Evolutionary conservation across 37 sponge, comb jelly and placozoan species (phyloP), one percentile per base, ranked within the genome.

Genomic region (Mnemiopsis leidyi): DNA sequence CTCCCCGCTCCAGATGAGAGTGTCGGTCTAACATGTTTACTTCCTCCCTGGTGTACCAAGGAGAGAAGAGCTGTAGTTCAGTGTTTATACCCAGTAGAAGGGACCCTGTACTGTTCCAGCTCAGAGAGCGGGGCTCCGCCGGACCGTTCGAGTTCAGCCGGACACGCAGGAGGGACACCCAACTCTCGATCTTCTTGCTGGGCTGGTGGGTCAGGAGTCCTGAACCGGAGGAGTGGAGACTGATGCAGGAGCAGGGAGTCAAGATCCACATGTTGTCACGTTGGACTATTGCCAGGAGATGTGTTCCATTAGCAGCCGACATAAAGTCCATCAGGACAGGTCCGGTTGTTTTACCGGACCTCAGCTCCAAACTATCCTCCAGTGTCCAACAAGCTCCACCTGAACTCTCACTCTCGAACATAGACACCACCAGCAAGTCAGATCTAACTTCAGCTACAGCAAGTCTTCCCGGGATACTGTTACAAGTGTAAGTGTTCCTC

Each of bases 401-500:
- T 7, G 95, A 93, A 9, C 96, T 96, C 69, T 96, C 95, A 68
- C 97, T 96, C 93, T 97, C 96, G 95, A 94, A 97, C 7, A 97
- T 40, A 0, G 96, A 82, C 18, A 97, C 95, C 23, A 93, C 35
- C 26, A 93, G 92, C n/a, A 95, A 69, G 68, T 92, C 5, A 23
- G 33, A 7, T 16, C 32, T 3, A 9, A 35, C 29, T 13, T 79
- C 82, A 31, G 82, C 82, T 9, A 79, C 37, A 35, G 82, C 82
- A 23, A 79, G 82, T 32, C 82, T 79, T 23, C 82, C 82, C 13
- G 82, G 82, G 33, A 79, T 32, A 79, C 36, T 33, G 36, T 79
- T 79, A 31, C 82, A 31, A 20, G 29, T 36, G 21, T 32, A 79
- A 16, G 38, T 13, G 38, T 28, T 79, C 9, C 21, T 35, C 2